These are phyloP conservation scores for Tachina grossa DNA, from an alignment of 2,888 invertebrate species.

Conservation along the genomic window DNA sequence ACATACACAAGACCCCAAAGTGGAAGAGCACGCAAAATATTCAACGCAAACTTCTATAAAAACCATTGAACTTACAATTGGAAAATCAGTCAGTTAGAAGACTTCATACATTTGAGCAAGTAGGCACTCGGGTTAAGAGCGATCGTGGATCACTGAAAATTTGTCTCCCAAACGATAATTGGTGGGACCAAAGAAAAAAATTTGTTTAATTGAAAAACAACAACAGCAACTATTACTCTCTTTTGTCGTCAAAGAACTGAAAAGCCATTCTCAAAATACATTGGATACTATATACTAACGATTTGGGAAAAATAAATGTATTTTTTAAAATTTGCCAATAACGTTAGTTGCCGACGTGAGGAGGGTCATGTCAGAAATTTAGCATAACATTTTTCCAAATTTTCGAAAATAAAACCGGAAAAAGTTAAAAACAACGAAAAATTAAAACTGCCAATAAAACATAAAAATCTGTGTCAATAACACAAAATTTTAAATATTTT, in stretches of 20 bases:
- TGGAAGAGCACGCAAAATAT: conserved; percentile 31
- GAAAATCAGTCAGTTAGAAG: conserved; percentile 60
- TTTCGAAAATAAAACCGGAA: conserved; percentile 5
- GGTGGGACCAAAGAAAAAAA: background rate
- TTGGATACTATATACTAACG: background rate
- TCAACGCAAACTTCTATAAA: conserved; percentile 63
- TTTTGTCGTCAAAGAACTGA: background rate
- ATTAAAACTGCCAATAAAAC: conserved; percentile 23
- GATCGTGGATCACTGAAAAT: background rate
- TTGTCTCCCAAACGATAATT: conserved; percentile 4
- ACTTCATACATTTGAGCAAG: background rate
- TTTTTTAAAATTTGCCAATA: conserved; percentile 60
- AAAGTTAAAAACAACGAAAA: background rate
- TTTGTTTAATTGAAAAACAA: conserved; percentile 3
- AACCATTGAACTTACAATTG: conserved; percentile 45
- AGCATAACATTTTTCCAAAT: conserved; percentile 49
- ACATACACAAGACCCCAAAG: conserved; percentile 13
- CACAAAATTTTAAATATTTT: background rate
- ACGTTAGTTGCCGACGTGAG: conserved; percentile 30
- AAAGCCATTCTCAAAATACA: background rate
- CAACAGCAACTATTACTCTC: background rate
- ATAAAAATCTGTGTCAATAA: conserved; percentile 8
- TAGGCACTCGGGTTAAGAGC: background rate
- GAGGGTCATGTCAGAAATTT: conserved; percentile 68
- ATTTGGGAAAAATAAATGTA: conserved; percentile 53